Conservation (phyloP, 2,888 invertebrate genomes). For the Leucophora obtusa region DNA sequence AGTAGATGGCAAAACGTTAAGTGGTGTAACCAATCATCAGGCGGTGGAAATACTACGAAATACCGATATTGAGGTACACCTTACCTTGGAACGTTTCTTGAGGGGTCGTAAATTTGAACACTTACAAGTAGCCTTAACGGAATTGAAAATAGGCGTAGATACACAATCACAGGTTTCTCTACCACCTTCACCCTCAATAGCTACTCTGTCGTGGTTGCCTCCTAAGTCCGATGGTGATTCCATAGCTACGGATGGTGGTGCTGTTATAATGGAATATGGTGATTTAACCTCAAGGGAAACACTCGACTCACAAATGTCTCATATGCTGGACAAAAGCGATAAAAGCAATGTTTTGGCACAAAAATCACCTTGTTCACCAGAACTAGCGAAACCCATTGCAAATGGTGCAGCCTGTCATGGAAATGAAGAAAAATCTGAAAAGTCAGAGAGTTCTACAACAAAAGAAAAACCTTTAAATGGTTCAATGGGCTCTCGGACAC, state of each 20-base stretch:
- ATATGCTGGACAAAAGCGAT: conserved; percentile 75
- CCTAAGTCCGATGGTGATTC: conserved; percentile 79
- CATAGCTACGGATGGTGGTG: conserved; percentile 81
- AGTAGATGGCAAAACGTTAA: conserved; percentile 92
- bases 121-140: conserved; percentile 90
- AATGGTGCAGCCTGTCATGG: conserved; percentile 62
- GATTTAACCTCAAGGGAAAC: conserved; percentile 88
- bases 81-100: conserved; percentile 94
- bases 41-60: conserved; percentile 96
- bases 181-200: conserved; percentile 86
- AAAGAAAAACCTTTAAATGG: conserved; percentile 32
- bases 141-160: conserved; percentile 78
- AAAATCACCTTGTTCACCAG: conserved; percentile 54
- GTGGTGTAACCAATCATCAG: conserved; percentile 96
- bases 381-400: conserved; percentile 43
- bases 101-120: conserved; percentile 96
- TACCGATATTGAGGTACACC: conserved; percentile 92
- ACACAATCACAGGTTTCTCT: conserved; percentile 78
- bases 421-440: neutral
- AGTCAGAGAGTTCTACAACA: neutral
- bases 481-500: conserved; percentile 51
- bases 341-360: conserved; percentile 65
- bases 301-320: conserved; percentile 85
- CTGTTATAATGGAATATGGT: conserved; percentile 89
- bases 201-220: conserved; percentile 88